phyloP scores from a whole-genome alignment of 1,140 invertebrate genomes.

The Triops cancriformis region DNA sequence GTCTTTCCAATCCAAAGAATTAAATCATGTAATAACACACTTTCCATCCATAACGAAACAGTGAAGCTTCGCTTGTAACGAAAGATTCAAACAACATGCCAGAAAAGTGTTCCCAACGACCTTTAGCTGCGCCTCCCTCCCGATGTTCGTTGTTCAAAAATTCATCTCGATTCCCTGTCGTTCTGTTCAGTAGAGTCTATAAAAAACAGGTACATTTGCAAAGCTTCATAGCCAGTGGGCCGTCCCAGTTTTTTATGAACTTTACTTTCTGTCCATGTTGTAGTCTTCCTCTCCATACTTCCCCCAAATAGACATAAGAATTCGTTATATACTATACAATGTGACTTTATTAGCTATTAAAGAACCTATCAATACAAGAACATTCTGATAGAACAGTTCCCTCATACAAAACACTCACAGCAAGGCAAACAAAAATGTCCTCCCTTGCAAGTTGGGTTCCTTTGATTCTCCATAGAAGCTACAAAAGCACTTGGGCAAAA shows the following conservation, averaged over 20 bases:
- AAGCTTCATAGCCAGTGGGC: too few species aligned
- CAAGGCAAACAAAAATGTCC: background rate
- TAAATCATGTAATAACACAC: background rate
- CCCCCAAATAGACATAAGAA: background rate
- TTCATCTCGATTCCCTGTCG: too few species aligned
- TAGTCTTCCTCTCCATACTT: background rate
- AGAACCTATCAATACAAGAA: constrained; percentile 1
- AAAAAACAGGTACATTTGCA: too few species aligned
- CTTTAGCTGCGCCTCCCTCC: too few species aligned
- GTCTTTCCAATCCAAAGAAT: constrained; percentile 39
- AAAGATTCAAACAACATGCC: too few species aligned
- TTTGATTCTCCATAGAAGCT: background rate
- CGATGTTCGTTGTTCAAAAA: too few species aligned
- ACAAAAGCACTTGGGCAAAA: background rate
- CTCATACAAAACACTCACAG: background rate
- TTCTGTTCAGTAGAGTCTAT: too few species aligned
- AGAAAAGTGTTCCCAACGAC: too few species aligned
- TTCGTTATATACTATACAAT: background rate
- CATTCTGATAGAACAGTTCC: background rate
- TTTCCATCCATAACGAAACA: too few species aligned
- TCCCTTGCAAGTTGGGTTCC: background rate
- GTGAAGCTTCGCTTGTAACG: too few species aligned
- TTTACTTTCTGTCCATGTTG: background rate
- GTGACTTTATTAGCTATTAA: constrained; percentile 2
- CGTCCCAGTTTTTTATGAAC: too few species aligned